A percentile compares a stretch with the other conserved stretches of the same genome.
Conservation (phyloP, 2,113 vertebrate species). For the Pluvialis apricaria region DNA sequence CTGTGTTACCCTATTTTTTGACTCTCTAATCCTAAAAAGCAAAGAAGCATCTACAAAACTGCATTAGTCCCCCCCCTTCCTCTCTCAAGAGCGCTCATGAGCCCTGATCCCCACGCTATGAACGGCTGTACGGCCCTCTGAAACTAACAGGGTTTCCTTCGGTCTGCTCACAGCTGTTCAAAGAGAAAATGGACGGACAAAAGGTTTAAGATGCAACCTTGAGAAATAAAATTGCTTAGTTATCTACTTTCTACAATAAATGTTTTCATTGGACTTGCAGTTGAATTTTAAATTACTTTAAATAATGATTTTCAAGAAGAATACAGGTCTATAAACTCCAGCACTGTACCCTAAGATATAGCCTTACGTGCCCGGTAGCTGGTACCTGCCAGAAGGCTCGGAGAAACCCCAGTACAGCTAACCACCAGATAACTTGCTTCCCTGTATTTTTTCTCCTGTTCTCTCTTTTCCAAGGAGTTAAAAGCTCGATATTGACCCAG, state of each 20-base stretch:
- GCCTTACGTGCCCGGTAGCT: neutral
- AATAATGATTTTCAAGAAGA: neutral
- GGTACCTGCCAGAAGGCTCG: neutral
- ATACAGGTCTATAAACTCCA: neutral
- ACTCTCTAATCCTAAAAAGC: neutral
- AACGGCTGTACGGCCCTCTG: neutral
- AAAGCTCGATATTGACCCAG: neutral
- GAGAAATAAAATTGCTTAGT: neutral
- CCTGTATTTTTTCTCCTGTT: neutral
- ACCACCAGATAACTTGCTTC: neutral
- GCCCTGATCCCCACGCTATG: neutral
- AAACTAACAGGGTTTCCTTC: neutral
- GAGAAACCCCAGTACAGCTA: neutral
- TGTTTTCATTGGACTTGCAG: neutral
- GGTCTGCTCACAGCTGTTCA: neutral
- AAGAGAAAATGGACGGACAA: neutral
- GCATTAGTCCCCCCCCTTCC: neutral
- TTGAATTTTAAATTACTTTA: neutral
- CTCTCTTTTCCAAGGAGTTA: neutral
- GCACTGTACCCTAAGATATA: too few species aligned
- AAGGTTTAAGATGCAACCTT: neutral
- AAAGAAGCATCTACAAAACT: neutral
- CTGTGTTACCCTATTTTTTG: neutral
- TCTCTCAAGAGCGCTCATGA: neutral
- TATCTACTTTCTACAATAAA: neutral